Percentiles rank a stretch among this genome's conserved stretches.
These are phyloP conservation scores for Drosophila bunnanda DNA, from an alignment of 2,888 invertebrate species.

Conservation along the genomic window DNA sequence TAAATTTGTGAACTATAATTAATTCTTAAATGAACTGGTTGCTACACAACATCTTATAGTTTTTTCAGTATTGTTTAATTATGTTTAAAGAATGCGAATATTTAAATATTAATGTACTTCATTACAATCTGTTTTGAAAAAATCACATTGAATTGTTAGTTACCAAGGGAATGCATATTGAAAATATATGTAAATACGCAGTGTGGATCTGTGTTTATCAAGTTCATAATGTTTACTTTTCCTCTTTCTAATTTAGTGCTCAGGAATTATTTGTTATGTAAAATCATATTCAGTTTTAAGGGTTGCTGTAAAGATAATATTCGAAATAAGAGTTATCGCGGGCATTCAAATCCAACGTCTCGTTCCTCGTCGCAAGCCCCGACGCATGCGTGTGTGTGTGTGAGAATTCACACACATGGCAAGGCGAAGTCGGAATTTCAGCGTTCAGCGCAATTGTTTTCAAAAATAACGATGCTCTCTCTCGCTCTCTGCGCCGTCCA, in stretches of 20 bases:
- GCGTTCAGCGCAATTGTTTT: constrained; percentile 62
- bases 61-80: too few relatives aligned
- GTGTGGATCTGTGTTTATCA: background rate
- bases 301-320: constrained; percentile 55
- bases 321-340: constrained; percentile 44
- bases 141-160: background rate
- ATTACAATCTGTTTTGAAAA: background rate
- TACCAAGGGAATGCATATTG: background rate
- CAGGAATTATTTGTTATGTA: constrained; percentile 30
- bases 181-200: background rate
- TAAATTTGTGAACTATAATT: too few relatives aligned
- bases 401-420: constrained; percentile 45
- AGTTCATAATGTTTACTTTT: constrained; percentile 4
- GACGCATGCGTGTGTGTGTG: constrained; percentile 39
- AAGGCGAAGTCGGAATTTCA: constrained; percentile 58
- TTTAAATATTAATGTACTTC: too few relatives aligned
- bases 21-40: too few relatives aligned
- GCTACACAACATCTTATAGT: too few relatives aligned
- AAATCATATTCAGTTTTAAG: constrained; percentile 44
- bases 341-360: constrained; percentile 64
- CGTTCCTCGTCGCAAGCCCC: constrained; percentile 33
- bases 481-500: background rate
- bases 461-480: constrained; percentile 66
- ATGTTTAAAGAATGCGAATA: too few relatives aligned
- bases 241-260: constrained; percentile 21